phyloP scores from a whole-genome alignment of 2,113 vertebrate genomes.

The Castor canadensis region DNA sequence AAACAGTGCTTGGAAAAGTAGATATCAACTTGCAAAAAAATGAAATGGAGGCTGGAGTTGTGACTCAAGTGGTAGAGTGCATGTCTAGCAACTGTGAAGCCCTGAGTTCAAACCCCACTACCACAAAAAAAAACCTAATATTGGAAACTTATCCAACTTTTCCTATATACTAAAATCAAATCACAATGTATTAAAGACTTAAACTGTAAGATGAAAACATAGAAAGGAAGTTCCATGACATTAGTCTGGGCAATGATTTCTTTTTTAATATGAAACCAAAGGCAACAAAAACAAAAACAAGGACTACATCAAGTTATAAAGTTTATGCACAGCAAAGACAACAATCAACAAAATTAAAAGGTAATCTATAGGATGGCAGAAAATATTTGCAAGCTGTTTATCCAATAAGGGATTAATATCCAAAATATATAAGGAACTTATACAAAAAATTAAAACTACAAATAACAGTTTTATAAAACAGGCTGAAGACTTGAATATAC shows the following conservation, averaged over 20 bases:
- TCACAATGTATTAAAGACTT: background rate
- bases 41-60: background rate
- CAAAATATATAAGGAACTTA: background rate
- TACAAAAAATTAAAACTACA: background rate
- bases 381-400: background rate
- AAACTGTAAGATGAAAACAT: no score
- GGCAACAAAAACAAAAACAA: background rate
- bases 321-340: background rate
- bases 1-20: background rate
- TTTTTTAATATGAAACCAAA: background rate
- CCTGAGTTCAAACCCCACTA: no score
- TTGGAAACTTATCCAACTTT: background rate
- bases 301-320: background rate
- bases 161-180: background rate
- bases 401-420: background rate
- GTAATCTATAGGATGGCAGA: background rate
- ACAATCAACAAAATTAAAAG: background rate
- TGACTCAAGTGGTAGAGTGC: no score
- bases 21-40: background rate
- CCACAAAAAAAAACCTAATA: no score
- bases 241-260: background rate
- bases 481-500: background rate
- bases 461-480: background rate
- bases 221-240: background rate
- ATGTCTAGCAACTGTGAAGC: no score